Conservation (phyloP, 2,113 vertebrate genomes). For the Onychostoma macrolepis region DNA sequence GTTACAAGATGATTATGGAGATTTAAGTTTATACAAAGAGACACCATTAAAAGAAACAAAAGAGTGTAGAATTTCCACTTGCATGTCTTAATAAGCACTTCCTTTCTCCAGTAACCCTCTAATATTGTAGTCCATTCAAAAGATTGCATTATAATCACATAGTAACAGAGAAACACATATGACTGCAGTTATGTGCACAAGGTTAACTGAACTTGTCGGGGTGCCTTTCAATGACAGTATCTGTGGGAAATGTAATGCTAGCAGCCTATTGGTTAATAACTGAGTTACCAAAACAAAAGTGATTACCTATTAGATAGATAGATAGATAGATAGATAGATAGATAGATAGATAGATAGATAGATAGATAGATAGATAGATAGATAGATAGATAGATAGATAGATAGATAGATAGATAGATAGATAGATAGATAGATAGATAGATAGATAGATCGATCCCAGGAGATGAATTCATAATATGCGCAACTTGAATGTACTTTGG, state of each 20-base stretch:
- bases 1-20: not conserved
- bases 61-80: not conserved
- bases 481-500: not conserved
- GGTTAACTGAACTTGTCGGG: not conserved
- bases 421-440: too few species aligned
- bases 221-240: not conserved
- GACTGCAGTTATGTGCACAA: not conserved
- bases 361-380: too few species aligned
- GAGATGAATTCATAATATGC: not conserved
- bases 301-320: not conserved
- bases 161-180: slow-evolving; percentile 11
- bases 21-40: slow-evolving; percentile 9
- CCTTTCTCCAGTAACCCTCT: not conserved
- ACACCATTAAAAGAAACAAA: not conserved
- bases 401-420: too few species aligned
- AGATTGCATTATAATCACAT: slow-evolving; percentile 27
- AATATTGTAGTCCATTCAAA: not conserved
- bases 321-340: too few species aligned
- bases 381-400: too few species aligned
- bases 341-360: too few species aligned
- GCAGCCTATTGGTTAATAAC: not conserved
- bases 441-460: not conserved
- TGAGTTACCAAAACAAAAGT: not conserved
- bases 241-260: not conserved
- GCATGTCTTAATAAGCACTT: slow-evolving; percentile 21